These are phyloP conservation scores for Erynnis tages DNA, from an alignment of 2,888 invertebrate genomes.

Conservation along the genomic window DNA sequence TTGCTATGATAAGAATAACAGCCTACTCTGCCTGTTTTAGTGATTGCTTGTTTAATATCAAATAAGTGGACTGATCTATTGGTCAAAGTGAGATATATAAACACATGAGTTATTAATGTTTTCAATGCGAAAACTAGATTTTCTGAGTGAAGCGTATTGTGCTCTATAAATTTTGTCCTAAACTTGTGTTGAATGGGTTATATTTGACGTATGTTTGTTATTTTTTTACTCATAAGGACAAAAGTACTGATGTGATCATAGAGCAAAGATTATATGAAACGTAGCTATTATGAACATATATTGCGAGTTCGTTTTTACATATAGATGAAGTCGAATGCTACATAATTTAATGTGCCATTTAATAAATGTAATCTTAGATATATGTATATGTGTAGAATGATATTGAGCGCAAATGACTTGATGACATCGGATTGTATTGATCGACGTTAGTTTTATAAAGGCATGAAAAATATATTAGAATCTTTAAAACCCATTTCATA, in stretches of 20 bases:
- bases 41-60: background rate
- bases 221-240: slow-evolving; percentile 57
- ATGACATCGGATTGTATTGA: slow-evolving; percentile 28
- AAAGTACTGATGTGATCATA: slow-evolving; percentile 75
- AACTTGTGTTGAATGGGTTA: background rate
- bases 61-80: background rate
- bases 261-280: slow-evolving; percentile 67
- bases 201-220: slow-evolving; percentile 27
- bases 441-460: slow-evolving; percentile 16
- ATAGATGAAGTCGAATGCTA: slow-evolving; percentile 60
- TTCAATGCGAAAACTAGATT: background rate
- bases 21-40: background rate
- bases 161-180: slow-evolving; percentile 12
- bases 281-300: slow-evolving; percentile 32
- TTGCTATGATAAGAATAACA: background rate
- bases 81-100: background rate
- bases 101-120: background rate
- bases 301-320: slow-evolving; percentile 44
- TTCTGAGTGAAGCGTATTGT: slow-evolving; percentile 5
- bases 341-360: slow-evolving; percentile 74
- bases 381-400: slow-evolving; percentile 38
- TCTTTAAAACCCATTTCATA: no score
- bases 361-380: slow-evolving; percentile 56
- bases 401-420: slow-evolving; percentile 27
- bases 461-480: no score